Conservation (phyloP, 2,888 invertebrate species). For the Aproaerema taeniolella region DNA sequence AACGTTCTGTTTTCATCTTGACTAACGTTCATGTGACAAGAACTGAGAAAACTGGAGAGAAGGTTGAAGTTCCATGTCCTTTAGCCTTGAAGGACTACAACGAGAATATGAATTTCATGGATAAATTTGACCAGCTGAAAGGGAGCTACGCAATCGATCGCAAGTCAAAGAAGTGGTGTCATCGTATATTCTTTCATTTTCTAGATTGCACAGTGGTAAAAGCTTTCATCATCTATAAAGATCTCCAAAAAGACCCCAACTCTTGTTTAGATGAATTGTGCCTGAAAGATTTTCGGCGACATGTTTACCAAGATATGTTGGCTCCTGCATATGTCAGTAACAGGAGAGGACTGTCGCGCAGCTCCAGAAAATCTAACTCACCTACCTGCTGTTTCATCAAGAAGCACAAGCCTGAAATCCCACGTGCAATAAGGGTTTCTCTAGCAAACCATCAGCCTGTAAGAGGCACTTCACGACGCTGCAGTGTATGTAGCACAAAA, state of each 20-base stretch:
- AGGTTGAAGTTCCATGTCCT: not conserved
- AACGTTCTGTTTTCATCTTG: not conserved
- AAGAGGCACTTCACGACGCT: no score
- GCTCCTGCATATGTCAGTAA: constrained; percentile 9
- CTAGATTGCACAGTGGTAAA: not conserved
- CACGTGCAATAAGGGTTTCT: constrained; percentile 1
- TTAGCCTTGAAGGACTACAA: not conserved
- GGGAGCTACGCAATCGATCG: not conserved
- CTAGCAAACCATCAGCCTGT: constrained; percentile 8
- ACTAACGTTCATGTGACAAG: not conserved
- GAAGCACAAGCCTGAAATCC: constrained; percentile 11
- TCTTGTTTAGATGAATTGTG: constrained; percentile 7
- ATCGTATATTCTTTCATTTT: not conserved
- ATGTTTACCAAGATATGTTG: constrained; percentile 8
- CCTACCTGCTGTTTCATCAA: constrained; percentile 4
- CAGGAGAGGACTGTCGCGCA: constrained; percentile 4
- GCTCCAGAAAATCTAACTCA: constrained; percentile 2
- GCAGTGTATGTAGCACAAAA: no score
- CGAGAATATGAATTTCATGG: not conserved
- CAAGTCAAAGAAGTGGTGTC: not conserved
- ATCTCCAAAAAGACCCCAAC: constrained; percentile 7
- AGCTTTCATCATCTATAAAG: constrained; percentile 1
- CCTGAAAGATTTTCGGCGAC: constrained; percentile 8
- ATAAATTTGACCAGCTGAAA: no score
- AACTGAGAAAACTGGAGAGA: not conserved